Percentiles rank a stretch among this genome's conserved stretches.
Conservation (phyloP, 1,140 invertebrate species). For the Drosophila bocqueti region DNA sequence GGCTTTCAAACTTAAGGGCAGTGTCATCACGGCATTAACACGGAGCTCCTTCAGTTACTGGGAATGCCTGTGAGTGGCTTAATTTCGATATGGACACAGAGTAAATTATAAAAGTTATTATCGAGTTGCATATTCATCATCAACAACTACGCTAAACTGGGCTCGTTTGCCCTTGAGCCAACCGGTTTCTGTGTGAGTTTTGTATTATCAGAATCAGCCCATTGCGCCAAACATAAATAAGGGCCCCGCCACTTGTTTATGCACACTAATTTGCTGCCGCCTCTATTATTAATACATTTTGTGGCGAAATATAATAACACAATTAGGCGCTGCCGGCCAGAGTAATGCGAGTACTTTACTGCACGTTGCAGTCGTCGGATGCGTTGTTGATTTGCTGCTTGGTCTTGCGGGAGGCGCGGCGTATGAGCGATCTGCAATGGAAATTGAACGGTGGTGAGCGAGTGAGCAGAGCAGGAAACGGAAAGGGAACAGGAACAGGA, state of each 20-base stretch:
- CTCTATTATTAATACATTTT: constrained; percentile 41
- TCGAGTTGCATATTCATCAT: constrained; percentile 10
- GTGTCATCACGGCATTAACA: constrained; percentile 13
- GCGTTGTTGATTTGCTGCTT: constrained; percentile 92
- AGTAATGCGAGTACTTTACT: constrained; percentile 85
- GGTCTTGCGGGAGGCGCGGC: constrained; percentile 91
- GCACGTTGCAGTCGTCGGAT: constrained; percentile 90
- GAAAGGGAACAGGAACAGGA: constrained; percentile 7
- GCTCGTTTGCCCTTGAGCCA: constrained; percentile 39
- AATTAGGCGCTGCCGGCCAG: constrained; percentile 30
- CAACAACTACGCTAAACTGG: constrained; percentile 11
- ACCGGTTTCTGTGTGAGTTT: constrained; percentile 14
- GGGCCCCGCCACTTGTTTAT: constrained; percentile 37
- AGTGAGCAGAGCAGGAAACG: background rate
- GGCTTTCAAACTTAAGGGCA: background rate
- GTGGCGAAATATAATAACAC: constrained; percentile 31
- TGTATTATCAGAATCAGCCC: constrained; percentile 36
- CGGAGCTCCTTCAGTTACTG: constrained; percentile 11
- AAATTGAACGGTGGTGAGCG: background rate
- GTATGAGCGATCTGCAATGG: constrained; percentile 89
- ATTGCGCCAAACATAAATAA: constrained; percentile 29
- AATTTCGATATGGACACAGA: constrained; percentile 17
- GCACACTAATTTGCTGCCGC: constrained; percentile 37
- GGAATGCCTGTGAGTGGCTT: background rate
- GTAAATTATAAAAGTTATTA: constrained; percentile 23